phyloP scores from a whole-genome alignment of 1,140 invertebrate genomes.

The Drosophila willistoni region DNA sequence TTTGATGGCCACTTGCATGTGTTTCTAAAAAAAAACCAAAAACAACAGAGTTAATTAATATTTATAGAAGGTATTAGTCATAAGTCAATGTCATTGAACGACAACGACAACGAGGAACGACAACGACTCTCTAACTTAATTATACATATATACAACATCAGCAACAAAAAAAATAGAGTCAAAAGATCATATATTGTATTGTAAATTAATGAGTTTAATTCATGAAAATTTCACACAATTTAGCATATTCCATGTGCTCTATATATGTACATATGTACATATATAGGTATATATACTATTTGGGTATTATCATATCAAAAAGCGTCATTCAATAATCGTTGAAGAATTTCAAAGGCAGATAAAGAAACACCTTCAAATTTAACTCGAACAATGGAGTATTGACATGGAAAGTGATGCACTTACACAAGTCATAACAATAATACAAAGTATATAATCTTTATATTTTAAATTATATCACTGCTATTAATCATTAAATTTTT shows the following conservation, averaged over 20 bases:
- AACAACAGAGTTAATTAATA: slow-evolving; percentile 51
- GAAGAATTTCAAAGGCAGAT: background rate
- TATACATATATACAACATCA: background rate
- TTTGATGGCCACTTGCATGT: slow-evolving; percentile 97
- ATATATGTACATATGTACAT: no score
- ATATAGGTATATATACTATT: no score
- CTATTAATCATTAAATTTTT: no score
- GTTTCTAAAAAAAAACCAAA: slow-evolving; percentile 87
- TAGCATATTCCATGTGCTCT: slow-evolving; percentile 19
- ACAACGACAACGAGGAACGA: background rate
- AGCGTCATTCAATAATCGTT: background rate
- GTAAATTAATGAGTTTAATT: slow-evolving; percentile 33
- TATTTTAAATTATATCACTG: no score
- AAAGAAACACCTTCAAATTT: background rate
- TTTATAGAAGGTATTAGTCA: slow-evolving; percentile 41
- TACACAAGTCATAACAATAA: no score
- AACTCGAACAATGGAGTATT: no score
- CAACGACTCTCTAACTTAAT: slow-evolving; percentile 28
- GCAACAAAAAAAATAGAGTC: background rate
- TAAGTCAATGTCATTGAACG: slow-evolving; percentile 52
- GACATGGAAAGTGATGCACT: no score
- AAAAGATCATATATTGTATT: slow-evolving; percentile 11
- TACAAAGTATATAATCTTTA: no score
- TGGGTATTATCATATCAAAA: background rate
- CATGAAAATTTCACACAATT: slow-evolving; percentile 33